Evolutionary conservation across 2,888 invertebrate species (phyloP), one percentile per base, ranked within the genome.

Genomic region (Chironomus tentans): DNA sequence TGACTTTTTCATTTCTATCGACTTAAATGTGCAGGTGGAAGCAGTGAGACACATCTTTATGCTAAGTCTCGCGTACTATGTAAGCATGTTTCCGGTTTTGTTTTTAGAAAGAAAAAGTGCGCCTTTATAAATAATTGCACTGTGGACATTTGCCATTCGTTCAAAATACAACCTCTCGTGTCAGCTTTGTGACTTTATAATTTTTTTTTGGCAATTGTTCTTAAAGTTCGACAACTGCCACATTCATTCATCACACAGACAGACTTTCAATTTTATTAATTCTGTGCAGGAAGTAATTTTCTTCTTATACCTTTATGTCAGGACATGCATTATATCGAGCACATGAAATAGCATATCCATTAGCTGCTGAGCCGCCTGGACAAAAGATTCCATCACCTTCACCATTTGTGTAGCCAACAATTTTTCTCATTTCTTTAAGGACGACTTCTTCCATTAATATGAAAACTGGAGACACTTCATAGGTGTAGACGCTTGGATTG

Each of bases 341-440:
- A 80, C 94, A 88, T 81, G 92, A 94, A 77, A 96, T 93, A n/a
- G 92, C 95, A 80, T 95, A 94, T 73, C 94, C 94, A 82, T 96
- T 96, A 4, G 94, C 91, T 80, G 95, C 90, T 0, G 95, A 95
- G 0, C 96, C 96, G 50, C 96, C 95, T 0, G 95, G 95, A 81
- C 92, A 92, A 82, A 95, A 95, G 77, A 95, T 92, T 0, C 95
- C 94, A 81, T 94, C 94, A 0, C 94, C 94, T 22, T 86, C 84
- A 0, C 91, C 92, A 72, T 89, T 85, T 24, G 87, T 84, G 86
- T 90, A 94, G 0, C 94, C 94, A 46, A 94, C 88, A 70, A 93
- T 89, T 68, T 85, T 85, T 72, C 94, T 86, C 93, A 95, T 94
- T 81, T 93, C 92, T 10, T 85, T 85, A 28, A 95, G 84, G 0